These are phyloP conservation scores for Melipona beecheii DNA, from an alignment of 2,888 invertebrate species.

Conservation along the genomic window DNA sequence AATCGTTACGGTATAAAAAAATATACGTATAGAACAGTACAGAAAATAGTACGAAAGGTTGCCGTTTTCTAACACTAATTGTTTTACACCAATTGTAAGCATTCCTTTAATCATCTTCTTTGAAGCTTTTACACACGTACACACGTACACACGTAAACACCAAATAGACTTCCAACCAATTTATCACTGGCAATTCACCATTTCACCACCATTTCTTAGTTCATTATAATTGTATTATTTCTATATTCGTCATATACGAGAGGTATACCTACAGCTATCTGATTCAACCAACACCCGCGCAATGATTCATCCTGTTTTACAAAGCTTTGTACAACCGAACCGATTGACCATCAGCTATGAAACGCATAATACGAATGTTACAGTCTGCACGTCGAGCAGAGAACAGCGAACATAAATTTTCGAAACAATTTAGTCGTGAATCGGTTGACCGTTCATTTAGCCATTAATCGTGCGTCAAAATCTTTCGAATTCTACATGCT, in stretches of 20 bases:
- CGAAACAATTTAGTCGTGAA: not conserved
- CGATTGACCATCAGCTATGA: constrained; percentile 4
- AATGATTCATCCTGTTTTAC: not conserved
- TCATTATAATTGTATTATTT: constrained; percentile 1
- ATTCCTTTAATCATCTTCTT: constrained; percentile 54
- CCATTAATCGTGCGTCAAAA: not conserved
- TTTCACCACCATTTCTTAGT: constrained; percentile 27
- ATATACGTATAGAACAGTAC: not conserved
- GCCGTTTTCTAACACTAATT: constrained; percentile 3
- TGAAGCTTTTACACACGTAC: constrained; percentile 51
- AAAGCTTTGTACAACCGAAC: not conserved
- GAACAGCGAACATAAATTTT: not conserved
- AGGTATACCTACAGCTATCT: not conserved
- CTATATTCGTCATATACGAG: no score
- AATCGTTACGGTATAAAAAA: constrained; percentile 12
- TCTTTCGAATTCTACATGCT: constrained; percentile 7
- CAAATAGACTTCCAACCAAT: constrained; percentile 14
- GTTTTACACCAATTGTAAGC: constrained; percentile 24
- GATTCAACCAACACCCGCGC: not conserved
- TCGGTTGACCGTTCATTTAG: not conserved
- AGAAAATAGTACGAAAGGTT: not conserved
- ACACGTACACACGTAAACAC: constrained; percentile 18
- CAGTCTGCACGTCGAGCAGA: constrained; percentile 15
- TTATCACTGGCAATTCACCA: constrained; percentile 40
- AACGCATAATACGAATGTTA: constrained; percentile 1